A percentile compares a stretch with the other conserved stretches of the same genome.
Conservation (phyloP, 2,113 vertebrate species). For the Dipodomys merriami region DNA sequence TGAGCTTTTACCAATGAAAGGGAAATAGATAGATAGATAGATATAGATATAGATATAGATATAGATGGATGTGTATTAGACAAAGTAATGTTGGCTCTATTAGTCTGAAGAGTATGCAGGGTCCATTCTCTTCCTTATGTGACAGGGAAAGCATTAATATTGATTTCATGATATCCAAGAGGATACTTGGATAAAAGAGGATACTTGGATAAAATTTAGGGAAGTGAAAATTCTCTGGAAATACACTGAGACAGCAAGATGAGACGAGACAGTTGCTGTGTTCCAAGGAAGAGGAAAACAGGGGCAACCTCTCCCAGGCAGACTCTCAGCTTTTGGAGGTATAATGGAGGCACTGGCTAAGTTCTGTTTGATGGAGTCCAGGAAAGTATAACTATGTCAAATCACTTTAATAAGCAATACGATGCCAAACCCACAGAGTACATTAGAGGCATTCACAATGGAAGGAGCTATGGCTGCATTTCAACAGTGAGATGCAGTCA, state of each 20-base stretch:
- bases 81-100: not conserved
- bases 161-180: not conserved
- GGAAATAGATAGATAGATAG: too few species aligned
- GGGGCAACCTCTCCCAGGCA: not conserved
- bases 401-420: not conserved
- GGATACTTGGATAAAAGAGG: not conserved
- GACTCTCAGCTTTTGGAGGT: too few species aligned
- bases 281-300: not conserved
- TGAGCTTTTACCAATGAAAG: not conserved
- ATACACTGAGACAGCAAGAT: not conserved
- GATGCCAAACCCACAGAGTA: not conserved
- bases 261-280: not conserved
- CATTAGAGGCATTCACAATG: not conserved
- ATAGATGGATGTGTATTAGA: not conserved
- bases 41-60: too few species aligned
- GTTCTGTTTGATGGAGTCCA: not conserved
- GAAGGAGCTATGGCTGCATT: not conserved
- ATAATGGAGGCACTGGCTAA: too few species aligned
- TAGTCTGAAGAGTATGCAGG: not conserved
- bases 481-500: not conserved
- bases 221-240: not conserved
- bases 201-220: too few species aligned
- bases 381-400: not conserved
- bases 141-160: not conserved
- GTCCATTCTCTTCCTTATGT: not conserved